These are phyloP conservation scores for Dastarcus helophoroides DNA, from an alignment of 2,888 invertebrate species.

Conservation along the genomic window DNA sequence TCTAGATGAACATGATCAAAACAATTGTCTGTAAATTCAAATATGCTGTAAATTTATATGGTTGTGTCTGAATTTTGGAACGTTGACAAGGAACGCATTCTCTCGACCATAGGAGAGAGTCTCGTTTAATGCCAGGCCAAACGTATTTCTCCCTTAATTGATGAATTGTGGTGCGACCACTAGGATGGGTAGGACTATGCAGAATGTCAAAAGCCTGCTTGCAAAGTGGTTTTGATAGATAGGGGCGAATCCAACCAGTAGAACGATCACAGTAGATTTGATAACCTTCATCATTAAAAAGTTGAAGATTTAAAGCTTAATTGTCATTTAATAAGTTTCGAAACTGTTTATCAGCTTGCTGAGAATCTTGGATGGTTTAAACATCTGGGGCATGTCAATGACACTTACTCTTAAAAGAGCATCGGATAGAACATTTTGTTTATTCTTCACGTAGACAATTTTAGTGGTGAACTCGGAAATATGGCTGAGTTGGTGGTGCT, in stretches of 20 bases:
- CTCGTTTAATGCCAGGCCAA: neutral
- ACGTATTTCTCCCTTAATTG: neutral
- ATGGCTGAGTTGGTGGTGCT: too few relatives aligned
- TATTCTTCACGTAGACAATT: too few relatives aligned
- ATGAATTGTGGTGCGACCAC: neutral
- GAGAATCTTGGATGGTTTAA: too few relatives aligned
- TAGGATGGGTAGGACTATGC: neutral
- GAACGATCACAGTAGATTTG: neutral
- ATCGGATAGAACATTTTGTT: too few relatives aligned
- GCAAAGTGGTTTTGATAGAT: neutral
- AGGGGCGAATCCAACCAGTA: neutral
- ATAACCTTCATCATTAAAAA: too few relatives aligned
- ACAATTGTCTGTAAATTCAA: slow-evolving; percentile 18
- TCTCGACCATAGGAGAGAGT: neutral
- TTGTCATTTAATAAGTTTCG: too few relatives aligned
- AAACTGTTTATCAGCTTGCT: too few relatives aligned
- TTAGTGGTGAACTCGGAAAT: too few relatives aligned
- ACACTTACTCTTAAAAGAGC: too few relatives aligned
- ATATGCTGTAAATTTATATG: slow-evolving; percentile 10
- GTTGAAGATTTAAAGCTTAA: too few relatives aligned
- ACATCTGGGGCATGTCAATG: too few relatives aligned
- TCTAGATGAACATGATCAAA: slow-evolving; percentile 35
- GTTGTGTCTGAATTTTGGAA: slow-evolving; percentile 25
- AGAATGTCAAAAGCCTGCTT: neutral
- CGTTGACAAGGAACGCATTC: slow-evolving; percentile 20